phyloP scores from a whole-genome alignment of 2,888 invertebrate genomes.

The Ecliptopera silaceata region DNA sequence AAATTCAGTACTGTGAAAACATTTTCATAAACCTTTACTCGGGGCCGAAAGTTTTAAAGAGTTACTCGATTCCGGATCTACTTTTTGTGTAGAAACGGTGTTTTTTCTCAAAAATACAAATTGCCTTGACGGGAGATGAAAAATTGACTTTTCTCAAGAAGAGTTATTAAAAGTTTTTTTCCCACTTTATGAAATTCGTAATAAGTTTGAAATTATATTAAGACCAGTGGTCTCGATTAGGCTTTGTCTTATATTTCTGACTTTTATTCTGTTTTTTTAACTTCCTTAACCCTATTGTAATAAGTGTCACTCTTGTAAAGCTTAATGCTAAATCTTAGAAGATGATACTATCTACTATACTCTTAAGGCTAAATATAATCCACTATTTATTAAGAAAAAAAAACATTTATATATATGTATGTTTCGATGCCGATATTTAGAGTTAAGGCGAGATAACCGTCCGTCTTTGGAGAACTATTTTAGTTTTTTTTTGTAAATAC shows the following conservation, averaged over 20 bases:
- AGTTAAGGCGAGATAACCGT: too few species aligned
- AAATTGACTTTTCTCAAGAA: constrained; percentile 54
- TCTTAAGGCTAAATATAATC: too few species aligned
- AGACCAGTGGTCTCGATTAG: constrained; percentile 40
- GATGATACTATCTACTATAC: too few species aligned
- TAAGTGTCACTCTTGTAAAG: background rate
- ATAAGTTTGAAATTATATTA: constrained; percentile 49
- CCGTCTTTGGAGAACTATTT: too few species aligned
- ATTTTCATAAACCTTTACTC: constrained; percentile 29
- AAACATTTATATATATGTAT: too few species aligned
- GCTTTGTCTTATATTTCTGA: constrained; percentile 24
- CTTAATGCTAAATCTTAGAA: background rate
- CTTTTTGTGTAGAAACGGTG: constrained; percentile 34
- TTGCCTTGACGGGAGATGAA: constrained; percentile 45
- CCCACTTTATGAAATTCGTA: constrained; percentile 47
- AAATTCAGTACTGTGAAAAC: constrained; percentile 23
- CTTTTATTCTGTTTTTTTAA: constrained; percentile 30
- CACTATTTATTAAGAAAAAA: too few species aligned
- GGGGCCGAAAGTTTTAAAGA: constrained; percentile 24
- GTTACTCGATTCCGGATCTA: constrained; percentile 26
- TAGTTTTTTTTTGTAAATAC: background rate
- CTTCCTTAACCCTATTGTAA: background rate
- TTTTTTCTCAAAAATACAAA: constrained; percentile 44
- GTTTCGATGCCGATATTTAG: too few species aligned
- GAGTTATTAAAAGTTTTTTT: constrained; percentile 52